A percentile compares a stretch with the other conserved stretches of the same genome.
Conservation (phyloP, 2,797 vertebrate genomes). For the Rhodeus uyekii region DNA sequence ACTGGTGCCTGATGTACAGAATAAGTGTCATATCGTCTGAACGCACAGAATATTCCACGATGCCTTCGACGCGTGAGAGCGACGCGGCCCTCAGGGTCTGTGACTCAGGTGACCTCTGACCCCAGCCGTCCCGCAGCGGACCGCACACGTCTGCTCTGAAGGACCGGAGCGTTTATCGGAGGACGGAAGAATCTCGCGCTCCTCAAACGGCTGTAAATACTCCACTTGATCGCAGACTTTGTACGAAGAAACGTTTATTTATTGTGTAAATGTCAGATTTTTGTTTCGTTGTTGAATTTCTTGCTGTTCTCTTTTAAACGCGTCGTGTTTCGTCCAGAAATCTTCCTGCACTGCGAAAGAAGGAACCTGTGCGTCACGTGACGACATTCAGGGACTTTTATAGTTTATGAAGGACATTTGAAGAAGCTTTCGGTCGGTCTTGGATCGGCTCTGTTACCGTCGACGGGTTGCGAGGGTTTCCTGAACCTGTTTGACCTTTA, state of each 20-base stretch:
- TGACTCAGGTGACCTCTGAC: not conserved
- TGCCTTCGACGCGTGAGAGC: not conserved
- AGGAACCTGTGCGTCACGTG: not conserved
- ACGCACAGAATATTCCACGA: not conserved
- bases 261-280: not conserved
- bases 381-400: conserved; percentile 8
- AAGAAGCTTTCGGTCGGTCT: not conserved
- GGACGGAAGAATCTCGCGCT: not conserved
- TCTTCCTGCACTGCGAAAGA: not conserved
- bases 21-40: not conserved
- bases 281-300: not conserved
- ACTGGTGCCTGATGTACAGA: not conserved
- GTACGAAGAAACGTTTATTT: not conserved
- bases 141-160: too few species aligned
- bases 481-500: not conserved
- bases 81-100: conserved; percentile 6
- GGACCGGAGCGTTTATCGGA: not conserved
- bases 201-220: not conserved
- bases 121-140: too few species aligned
- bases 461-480: not conserved
- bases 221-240: not conserved
- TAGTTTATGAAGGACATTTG: not conserved
- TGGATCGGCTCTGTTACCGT: not conserved
- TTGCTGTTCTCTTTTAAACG: not conserved
- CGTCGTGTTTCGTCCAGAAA: not conserved